Evolutionary conservation across 1,140 invertebrate genomes (phyloP), one percentile per base, ranked within the genome.

Genomic region (Elymnias hypermnestra): DNA sequence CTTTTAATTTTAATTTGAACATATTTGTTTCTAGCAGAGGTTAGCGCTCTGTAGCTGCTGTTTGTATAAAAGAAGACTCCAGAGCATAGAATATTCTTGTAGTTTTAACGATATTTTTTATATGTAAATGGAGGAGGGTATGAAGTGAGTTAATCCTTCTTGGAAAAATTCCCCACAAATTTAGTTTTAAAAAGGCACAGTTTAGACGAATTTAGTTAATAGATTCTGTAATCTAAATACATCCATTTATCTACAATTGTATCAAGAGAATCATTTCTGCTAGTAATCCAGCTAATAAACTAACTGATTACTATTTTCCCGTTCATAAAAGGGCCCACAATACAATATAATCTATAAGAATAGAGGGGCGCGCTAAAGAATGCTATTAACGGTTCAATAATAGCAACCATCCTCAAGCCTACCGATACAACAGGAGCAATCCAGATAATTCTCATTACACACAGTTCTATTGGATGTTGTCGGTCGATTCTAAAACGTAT

Each of bases 381-480:
- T 71, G 70, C 73, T 76, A 78, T 75, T 82, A 72, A 82, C 60
- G 57, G 59, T 65, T 58, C 52, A 64, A 75, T 71, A 79, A 78
- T 62, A 55, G 54, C 43, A 28, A 49, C 50, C 46, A 66, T 60
- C 55, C 58, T 61, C 61, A 64, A 63, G 78, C 72, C 74, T 76
- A 67, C 70, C 60, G 76, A 69, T 78, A 72, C 73, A 72, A 84
- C 81, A 72, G 81, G 71, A 84, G 81, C 81, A 76, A 71, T 69
- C 59, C 59, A 72, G 76, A 81, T 82, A 82, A 84, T 82, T 81
- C 72, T 82, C 72, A 84, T 84, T 83, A 84, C 74, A 83, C 67
- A 83, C 78, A 83, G 65, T 78, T 78, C 78, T 75, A 69, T 81
- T 75, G 62, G 76, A 64, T 62, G 72, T 76, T 75, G 75, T 76